Base-by-base conservation (phyloP, 2,797 vertebrate species). In the Merluccius polli region DNA sequence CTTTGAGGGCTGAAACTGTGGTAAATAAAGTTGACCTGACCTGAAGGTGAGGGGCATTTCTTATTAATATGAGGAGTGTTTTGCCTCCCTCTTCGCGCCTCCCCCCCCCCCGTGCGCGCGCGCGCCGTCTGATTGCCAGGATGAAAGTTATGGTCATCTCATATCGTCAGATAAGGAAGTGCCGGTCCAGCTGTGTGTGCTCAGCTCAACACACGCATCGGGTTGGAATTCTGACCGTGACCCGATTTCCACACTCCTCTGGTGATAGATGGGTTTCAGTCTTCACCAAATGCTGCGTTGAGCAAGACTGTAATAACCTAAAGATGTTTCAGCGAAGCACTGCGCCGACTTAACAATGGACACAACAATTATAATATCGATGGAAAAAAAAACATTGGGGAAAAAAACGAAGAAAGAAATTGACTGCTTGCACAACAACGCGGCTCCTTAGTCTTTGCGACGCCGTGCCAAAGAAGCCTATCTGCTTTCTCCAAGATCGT, bases 171-270 rank as follows among this genome's bases (percentile, higher is more conserved):
- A 87, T 86, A 89, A 79, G 13, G 41, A 29, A 24, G 5, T 81
- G 75, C 89, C 68, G 82, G 83, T 91, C 86, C 89, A 92, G 90
- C 89, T 93, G 89, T 83, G 83, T 83, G 82, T 70, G 71, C 82
- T 85, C 81, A 84, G n/a, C n/a, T n/a, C n/a, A n/a, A n/a, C n/a
- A 76, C 74, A 78, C 33, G 36, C 74, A 85, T 73, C 73, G 15
- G 79, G 81, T 71, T 87, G 87, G 90, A 92, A 90, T 91, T 87
- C 73, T 36, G 74, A 86, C 78, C 27, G 80, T 31, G 70, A 81
- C 83, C 75, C 24, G 65, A 70, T 79, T 79, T 82, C 29, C 71
- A 73, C 82, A 84, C 77, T 72, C 76, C 82, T n/a, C n/a, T 81
- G 86, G 87, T 90, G 89, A 89, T 87, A 89, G 76, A 74, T 75